Conservation (phyloP, 2,113 vertebrate species). For the Sardina pilchardus region DNA sequence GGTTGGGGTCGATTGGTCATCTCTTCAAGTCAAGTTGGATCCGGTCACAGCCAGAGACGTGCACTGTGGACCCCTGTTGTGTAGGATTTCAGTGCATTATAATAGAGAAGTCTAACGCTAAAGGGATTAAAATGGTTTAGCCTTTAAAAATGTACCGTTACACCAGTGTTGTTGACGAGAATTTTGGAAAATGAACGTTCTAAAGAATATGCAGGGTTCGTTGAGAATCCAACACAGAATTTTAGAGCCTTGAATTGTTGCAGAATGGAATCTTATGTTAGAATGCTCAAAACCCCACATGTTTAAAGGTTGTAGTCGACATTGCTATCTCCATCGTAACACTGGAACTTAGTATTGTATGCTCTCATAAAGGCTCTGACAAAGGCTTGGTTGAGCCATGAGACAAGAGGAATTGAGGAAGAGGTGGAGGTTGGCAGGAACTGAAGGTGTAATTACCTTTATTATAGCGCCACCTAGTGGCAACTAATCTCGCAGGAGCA, state of each 20-base stretch:
- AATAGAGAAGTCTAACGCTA: neutral
- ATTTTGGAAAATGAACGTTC: too few relatives aligned
- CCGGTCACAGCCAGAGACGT: neutral
- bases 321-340: too few relatives aligned
- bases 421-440: neutral
- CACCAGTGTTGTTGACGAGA: too few relatives aligned
- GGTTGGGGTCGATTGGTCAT: conserved; percentile 1
- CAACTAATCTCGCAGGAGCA: neutral
- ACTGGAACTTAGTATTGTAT: neutral
- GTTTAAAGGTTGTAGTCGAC: too few relatives aligned
- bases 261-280: too few relatives aligned
- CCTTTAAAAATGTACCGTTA: too few relatives aligned
- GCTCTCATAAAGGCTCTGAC: neutral
- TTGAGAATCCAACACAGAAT: too few relatives aligned
- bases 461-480: neutral
- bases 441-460: neutral
- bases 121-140: too few relatives aligned
- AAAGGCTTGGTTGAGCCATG: neutral
- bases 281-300: too few relatives aligned
- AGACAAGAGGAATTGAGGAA: neutral
- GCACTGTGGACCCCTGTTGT: neutral
- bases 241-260: too few relatives aligned
- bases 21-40: neutral
- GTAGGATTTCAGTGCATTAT: neutral
- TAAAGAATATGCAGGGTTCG: too few relatives aligned